A percentile compares a stretch with the other conserved stretches of the same genome.
phyloP scores from a whole-genome alignment of 2,888 invertebrate species.

The Corythucha ciliata region DNA sequence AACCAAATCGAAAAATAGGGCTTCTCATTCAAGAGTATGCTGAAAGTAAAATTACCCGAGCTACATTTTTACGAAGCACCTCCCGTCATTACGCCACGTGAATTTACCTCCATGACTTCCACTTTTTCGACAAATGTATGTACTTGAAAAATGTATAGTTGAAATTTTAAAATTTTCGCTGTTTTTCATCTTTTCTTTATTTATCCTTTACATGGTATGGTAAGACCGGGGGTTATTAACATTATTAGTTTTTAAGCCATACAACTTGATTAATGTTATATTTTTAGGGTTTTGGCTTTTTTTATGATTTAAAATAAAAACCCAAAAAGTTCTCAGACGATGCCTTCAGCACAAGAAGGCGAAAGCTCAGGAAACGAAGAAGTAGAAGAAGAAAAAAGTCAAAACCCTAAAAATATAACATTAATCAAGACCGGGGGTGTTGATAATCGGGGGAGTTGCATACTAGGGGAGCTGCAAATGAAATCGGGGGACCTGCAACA shows the following conservation, averaged over 20 bases:
- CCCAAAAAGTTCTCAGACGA: too few species aligned
- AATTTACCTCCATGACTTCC: constrained; percentile 5
- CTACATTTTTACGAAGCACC: constrained; percentile 2
- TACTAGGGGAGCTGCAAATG: background rate
- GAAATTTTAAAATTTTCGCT: constrained; percentile 6
- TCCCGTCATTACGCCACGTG: constrained; percentile 9
- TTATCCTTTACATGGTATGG: too few species aligned
- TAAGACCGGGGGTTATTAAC: too few species aligned
- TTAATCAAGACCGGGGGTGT: background rate
- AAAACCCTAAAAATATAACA: too few species aligned
- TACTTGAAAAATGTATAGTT: background rate
- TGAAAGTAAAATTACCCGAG: constrained; percentile 2
- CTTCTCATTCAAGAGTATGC: constrained; percentile 5
- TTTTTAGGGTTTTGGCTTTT: too few species aligned
- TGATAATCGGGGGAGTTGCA: constrained; percentile 3
- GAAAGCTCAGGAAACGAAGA: too few species aligned
- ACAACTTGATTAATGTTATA: too few species aligned
- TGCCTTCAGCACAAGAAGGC: too few species aligned
- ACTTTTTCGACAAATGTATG: background rate
- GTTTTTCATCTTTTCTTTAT: constrained; percentile 3
- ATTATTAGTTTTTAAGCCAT: too few species aligned
- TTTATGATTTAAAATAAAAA: too few species aligned
- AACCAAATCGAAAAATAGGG: background rate
- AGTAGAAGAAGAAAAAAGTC: too few species aligned
- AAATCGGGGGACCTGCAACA: constrained; percentile 13